phyloP scores from a whole-genome alignment of 2,113 vertebrate species.

The Perca flavescens region DNA sequence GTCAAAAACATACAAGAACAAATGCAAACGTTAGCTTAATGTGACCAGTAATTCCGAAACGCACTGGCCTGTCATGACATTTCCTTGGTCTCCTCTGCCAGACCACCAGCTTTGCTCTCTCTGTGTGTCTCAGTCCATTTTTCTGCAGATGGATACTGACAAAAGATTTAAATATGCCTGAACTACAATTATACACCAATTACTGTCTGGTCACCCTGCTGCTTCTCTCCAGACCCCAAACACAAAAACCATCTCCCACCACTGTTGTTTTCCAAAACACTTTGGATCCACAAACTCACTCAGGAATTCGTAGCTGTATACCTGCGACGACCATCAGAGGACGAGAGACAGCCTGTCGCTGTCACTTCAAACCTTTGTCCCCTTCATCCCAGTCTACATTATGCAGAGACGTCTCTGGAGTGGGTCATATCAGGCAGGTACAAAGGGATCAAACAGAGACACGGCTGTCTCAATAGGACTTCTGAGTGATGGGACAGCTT shows the following conservation, averaged over 20 bases:
- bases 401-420: constrained; percentile 4
- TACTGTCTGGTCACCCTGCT: background rate
- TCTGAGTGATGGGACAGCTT: background rate
- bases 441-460: constrained; percentile 28
- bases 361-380: constrained; percentile 33
- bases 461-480: constrained; percentile 6
- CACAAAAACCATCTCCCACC: background rate
- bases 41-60: background rate
- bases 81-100: background rate
- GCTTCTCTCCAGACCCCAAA: background rate
- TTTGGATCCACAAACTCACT: too few species aligned
- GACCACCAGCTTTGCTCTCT: background rate
- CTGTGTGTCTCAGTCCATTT: background rate
- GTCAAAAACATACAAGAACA: background rate
- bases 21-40: background rate
- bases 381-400: constrained; percentile 10
- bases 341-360: constrained; percentile 11
- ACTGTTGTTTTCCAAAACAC: background rate
- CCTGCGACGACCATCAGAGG: constrained; percentile 13
- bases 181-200: constrained; percentile 13
- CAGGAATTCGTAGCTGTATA: background rate
- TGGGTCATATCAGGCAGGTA: constrained; percentile 20
- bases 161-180: constrained; percentile 4
- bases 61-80: background rate
- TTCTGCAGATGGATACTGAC: constrained; percentile 20